phyloP scores from a whole-genome alignment of 2,888 invertebrate species.

The Artemia sp. region DNA sequence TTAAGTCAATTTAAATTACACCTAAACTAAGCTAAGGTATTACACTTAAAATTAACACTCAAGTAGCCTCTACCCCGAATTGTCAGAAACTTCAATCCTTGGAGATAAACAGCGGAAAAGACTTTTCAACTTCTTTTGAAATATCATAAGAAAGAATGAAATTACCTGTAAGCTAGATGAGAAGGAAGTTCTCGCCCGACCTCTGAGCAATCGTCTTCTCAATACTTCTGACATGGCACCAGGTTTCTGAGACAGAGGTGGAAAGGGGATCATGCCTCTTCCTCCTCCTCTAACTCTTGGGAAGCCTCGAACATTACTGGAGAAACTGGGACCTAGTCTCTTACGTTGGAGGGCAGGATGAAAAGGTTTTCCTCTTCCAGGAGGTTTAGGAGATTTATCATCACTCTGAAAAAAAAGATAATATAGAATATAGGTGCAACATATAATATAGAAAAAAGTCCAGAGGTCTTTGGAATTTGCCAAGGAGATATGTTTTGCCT shows the following conservation, averaged over 20 bases:
- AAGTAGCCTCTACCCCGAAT: no score
- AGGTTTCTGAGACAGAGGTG: background rate
- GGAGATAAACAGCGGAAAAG: no score
- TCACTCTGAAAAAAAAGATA: background rate
- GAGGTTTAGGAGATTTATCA: background rate
- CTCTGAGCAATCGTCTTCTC: conserved; percentile 17
- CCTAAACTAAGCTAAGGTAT: no score
- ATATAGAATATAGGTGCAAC: no score
- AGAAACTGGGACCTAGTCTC: conserved; percentile 1
- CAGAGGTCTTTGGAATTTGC: no score
- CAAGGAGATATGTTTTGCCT: no score
- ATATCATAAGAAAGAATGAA: background rate
- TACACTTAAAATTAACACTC: no score
- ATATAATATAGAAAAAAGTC: no score
- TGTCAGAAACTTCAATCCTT: no score
- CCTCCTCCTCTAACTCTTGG: background rate
- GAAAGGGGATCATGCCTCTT: background rate
- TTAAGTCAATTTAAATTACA: no score
- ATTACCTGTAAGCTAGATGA: conserved; percentile 21
- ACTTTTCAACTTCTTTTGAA: no score
- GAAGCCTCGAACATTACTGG: background rate
- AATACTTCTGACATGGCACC: conserved; percentile 4
- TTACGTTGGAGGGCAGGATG: background rate
- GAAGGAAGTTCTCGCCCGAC: conserved; percentile 17
- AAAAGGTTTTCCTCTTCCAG: background rate